Conservation (phyloP, 2,797 vertebrate species). For the Melanotaenia pygmaea region DNA sequence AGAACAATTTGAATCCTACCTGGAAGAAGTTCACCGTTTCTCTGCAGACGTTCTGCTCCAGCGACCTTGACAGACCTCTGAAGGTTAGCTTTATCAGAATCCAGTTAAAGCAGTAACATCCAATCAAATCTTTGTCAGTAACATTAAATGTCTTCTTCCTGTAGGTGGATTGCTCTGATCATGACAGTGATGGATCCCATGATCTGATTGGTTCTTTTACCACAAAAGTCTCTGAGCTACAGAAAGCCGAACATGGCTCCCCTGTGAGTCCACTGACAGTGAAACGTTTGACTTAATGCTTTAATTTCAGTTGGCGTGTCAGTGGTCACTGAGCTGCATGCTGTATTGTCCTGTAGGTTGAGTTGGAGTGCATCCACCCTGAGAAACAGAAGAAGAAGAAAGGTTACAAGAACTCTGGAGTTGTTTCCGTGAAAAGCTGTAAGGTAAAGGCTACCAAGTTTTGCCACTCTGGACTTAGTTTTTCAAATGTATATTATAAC, state of each 20-base stretch:
- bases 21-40: constrained; percentile 91
- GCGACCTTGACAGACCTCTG: constrained; percentile 86
- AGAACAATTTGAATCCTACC: constrained; percentile 91
- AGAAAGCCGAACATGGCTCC: constrained; percentile 78
- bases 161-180: constrained; percentile 90
- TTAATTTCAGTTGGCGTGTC: not conserved
- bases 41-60: constrained; percentile 90
- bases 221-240: constrained; percentile 86
- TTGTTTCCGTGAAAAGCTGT: constrained; percentile 87
- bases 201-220: constrained; percentile 92
- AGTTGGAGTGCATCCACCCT: constrained; percentile 91
- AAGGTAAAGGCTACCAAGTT: constrained; percentile 77
- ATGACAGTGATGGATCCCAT: constrained; percentile 91
- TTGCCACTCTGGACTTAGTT: not conserved
- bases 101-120: not conserved
- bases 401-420: constrained; percentile 93
- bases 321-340: not conserved
- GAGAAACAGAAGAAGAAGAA: constrained; percentile 96
- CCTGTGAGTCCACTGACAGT: constrained; percentile 78
- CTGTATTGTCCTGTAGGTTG: constrained; percentile 73
- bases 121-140: not conserved
- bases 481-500: not conserved
- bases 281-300: rapidly evolving
- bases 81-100: constrained; percentile 82
- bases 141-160: constrained; percentile 31